Percentiles rank a stretch among this genome's conserved stretches.
Conservation (phyloP, 2,888 invertebrate genomes). For the Cheilosia scutellata region DNA sequence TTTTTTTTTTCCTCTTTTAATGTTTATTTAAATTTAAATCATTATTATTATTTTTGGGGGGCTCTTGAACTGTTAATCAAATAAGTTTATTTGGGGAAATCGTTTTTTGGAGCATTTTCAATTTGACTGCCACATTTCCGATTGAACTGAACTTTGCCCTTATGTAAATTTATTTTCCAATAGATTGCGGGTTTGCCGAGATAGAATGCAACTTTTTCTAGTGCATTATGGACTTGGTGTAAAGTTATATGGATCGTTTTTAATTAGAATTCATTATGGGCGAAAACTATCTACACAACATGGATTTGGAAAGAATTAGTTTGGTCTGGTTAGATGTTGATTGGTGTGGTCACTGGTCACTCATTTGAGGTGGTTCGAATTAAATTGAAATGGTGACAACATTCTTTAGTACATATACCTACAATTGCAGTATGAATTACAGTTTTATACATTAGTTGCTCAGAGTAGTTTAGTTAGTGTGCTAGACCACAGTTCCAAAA, state of each 20-base stretch:
- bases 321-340: neutral
- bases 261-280: neutral
- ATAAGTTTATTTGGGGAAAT: slow-evolving; percentile 14
- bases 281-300: neutral
- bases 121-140: slow-evolving; percentile 22
- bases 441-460: no score
- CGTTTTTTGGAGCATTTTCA: slow-evolving; percentile 21
- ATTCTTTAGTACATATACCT: no score
- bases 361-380: neutral
- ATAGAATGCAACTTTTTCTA: slow-evolving; percentile 16
- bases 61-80: slow-evolving; percentile 37
- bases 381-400: neutral
- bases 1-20: neutral
- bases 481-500: no score
- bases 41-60: slow-evolving; percentile 16
- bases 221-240: neutral
- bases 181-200: slow-evolving; percentile 3
- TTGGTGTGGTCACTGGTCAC: neutral
- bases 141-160: slow-evolving; percentile 38
- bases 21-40: slow-evolving; percentile 34
- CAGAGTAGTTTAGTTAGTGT: no score
- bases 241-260: neutral
- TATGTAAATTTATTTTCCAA: slow-evolving; percentile 16
- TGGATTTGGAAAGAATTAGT: neutral
- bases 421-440: no score